Evolutionary conservation across 2,888 invertebrate species (phyloP).

Genomic region (Tetramorium bicarinatum): DNA sequence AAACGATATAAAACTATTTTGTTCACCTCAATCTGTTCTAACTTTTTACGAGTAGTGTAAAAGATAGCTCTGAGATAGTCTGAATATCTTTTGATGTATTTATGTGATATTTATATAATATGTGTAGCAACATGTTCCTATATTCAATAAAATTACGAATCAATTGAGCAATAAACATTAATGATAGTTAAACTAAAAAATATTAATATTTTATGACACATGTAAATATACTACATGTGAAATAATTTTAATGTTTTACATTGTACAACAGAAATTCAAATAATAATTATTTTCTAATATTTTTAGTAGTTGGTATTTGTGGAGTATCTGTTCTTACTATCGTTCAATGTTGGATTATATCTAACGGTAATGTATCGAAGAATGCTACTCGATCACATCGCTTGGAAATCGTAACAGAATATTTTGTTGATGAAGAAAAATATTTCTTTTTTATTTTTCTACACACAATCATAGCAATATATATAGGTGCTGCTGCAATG

Average conservation of each 20-base stretch:
- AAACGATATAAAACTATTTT: too few relatives aligned
- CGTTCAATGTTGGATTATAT: not conserved
- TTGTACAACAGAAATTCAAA: not conserved
- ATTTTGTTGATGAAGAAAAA: constrained; percentile 4
- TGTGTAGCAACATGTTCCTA: not conserved
- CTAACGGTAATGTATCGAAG: too few relatives aligned
- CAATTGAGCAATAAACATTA: not conserved
- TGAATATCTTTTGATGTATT: not conserved
- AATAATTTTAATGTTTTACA: not conserved
- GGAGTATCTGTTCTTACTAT: not conserved
- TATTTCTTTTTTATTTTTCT: constrained; percentile 11
- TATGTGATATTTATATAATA: not conserved
- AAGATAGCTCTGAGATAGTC: too few relatives aligned
- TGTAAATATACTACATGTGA: not conserved
- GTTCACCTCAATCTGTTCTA: too few relatives aligned
- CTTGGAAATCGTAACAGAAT: not conserved
- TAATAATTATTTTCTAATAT: not conserved
- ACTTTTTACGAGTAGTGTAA: too few relatives aligned
- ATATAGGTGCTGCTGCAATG: not conserved
- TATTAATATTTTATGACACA: not conserved
- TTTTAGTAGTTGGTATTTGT: not conserved
- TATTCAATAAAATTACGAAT: not conserved
- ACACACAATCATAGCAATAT: not conserved
- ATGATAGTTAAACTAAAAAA: not conserved
- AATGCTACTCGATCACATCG: not conserved